Evolutionary conservation across 1,140 invertebrate genomes (phyloP).

Genomic region (Scaptomyza montana): DNA sequence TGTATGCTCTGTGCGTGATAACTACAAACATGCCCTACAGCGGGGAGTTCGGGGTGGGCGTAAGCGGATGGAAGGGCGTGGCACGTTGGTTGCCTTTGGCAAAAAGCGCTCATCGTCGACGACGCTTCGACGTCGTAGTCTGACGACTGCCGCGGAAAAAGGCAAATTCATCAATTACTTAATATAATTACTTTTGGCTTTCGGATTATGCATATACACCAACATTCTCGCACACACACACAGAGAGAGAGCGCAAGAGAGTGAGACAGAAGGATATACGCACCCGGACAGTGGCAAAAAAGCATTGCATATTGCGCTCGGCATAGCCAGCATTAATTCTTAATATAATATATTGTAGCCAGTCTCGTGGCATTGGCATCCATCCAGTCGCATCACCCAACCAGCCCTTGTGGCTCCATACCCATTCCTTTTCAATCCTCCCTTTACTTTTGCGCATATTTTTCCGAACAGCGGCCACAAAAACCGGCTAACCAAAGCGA

Average conservation of each 20-base stretch:
- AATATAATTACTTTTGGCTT: constrained; percentile 83
- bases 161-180: constrained; percentile 83
- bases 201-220: constrained; percentile 77
- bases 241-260: neutral
- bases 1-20: constrained; percentile 25
- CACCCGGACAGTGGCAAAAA: constrained; percentile 18
- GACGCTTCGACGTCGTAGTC: constrained; percentile 8
- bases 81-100: constrained; percentile 31
- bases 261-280: constrained; percentile 12
- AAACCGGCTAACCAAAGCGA: constrained; percentile 41
- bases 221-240: constrained; percentile 25
- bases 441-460: constrained; percentile 51
- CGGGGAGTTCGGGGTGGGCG: neutral
- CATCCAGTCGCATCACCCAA: constrained; percentile 19
- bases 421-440: neutral
- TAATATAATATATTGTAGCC: constrained; percentile 82
- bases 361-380: constrained; percentile 67
- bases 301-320: constrained; percentile 35
- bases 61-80: constrained; percentile 9
- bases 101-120: constrained; percentile 19
- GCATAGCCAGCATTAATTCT: constrained; percentile 73
- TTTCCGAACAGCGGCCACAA: constrained; percentile 47
- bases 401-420: constrained; percentile 17
- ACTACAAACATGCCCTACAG: constrained; percentile 18
- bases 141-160: constrained; percentile 62